A percentile compares a stretch with the other conserved stretches of the same genome.
These are phyloP conservation scores for Thecocarcelia acutangulata DNA, from an alignment of 2,888 invertebrate genomes.

Conservation along the genomic window DNA sequence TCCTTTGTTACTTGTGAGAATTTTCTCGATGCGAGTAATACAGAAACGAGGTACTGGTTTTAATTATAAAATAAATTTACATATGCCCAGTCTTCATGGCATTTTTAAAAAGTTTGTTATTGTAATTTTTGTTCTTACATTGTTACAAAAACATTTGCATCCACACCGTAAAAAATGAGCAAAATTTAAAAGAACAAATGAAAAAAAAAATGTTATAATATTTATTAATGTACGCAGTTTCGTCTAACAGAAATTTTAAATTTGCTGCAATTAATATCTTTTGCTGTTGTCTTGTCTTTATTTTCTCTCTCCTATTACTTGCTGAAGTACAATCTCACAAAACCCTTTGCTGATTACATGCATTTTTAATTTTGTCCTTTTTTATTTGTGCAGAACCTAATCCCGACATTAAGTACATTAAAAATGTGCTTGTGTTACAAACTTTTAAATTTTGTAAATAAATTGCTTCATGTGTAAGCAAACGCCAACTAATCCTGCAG, in stretches of 20 bases:
- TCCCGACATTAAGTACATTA: slow-evolving; percentile 44
- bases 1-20: too few relatives aligned
- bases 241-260: slow-evolving; percentile 54
- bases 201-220: background rate
- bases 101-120: too few relatives aligned
- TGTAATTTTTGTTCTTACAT: too few relatives aligned
- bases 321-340: slow-evolving; percentile 16
- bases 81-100: too few relatives aligned
- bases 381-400: slow-evolving; percentile 28
- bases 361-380: slow-evolving; percentile 16
- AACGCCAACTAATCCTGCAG: too few relatives aligned
- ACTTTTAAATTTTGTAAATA: too few relatives aligned
- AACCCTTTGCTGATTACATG: slow-evolving; percentile 52
- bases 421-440: slow-evolving; percentile 34
- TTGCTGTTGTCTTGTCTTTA: too few relatives aligned
- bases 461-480: too few relatives aligned
- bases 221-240: slow-evolving; percentile 18
- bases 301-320: background rate
- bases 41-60: too few relatives aligned
- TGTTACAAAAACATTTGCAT: background rate
- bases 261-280: slow-evolving; percentile 54
- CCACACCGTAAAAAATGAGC: slow-evolving; percentile 23
- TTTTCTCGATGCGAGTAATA: too few relatives aligned
- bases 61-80: too few relatives aligned
- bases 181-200: background rate